Conservation (phyloP, 2,113 vertebrate species). For the Phrynosoma blainvillii region DNA sequence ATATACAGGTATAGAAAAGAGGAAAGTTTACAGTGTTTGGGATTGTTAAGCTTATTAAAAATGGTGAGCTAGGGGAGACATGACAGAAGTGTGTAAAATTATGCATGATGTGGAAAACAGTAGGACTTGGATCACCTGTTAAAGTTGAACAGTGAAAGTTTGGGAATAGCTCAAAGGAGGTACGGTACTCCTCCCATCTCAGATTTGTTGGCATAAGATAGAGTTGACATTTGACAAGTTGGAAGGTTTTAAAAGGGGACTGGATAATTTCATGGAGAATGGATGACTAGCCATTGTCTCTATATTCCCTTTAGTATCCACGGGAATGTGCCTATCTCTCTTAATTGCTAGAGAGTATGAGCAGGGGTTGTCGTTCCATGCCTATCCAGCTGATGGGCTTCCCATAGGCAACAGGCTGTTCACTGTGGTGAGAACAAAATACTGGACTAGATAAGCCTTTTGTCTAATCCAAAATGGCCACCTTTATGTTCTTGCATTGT, state of each 20-base stretch:
- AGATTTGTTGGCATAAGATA: not conserved
- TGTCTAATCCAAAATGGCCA: too few relatives aligned
- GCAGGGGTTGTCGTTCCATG: not conserved
- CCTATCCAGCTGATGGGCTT: not conserved
- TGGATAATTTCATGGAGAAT: not conserved
- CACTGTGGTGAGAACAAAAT: not conserved
- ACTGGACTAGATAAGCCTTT: too few relatives aligned
- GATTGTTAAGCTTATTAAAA: too few relatives aligned
- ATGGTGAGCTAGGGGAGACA: not conserved
- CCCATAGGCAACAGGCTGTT: not conserved
- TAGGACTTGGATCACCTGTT: too few relatives aligned
- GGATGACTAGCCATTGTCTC: not conserved
- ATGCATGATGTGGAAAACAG: not conserved
- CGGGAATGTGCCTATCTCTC: not conserved
- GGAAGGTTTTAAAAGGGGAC: not conserved
- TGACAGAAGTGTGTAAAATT: not conserved
- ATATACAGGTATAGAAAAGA: not conserved
- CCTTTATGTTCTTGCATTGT: not conserved
- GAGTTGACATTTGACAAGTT: not conserved
- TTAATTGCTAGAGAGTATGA: not conserved
- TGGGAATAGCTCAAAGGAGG: not conserved
- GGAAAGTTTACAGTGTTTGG: not conserved
- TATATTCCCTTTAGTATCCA: not conserved
- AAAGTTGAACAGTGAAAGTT: not conserved
- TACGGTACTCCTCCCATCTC: not conserved